Base-by-base conservation (phyloP, 2,113 vertebrate species). In the Aythya baeri region DNA sequence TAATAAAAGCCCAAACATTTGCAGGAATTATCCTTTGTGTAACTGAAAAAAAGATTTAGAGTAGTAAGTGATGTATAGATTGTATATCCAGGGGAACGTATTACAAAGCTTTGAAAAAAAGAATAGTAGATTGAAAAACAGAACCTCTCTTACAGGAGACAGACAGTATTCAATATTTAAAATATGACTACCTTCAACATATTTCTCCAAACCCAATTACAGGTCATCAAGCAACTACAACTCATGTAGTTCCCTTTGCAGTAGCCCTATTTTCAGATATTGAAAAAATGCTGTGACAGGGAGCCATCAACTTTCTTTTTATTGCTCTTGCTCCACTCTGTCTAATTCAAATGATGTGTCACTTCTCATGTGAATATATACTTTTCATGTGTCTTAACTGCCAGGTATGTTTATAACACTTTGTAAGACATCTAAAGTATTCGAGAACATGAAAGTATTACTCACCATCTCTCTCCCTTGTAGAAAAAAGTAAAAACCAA, bases 21-120 rank as follows among this genome's bases (percentile, higher is more conserved):
- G 16, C 9, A 81, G 4, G 12, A 90, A 77, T 67, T 59, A 70
- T 50, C 34, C 5, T 74, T 70, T 74, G 5, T 70, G 14, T 38
- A 81, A 88, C 31, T 50, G 27, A 88, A 88, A 90, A 80, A 9
- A 3, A 71, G n/a, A 86, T 55, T 22, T 54, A 77, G 36, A 91
- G 16, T 29, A 46, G 6, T 58, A 66, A 74, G 17, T 8, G 82
- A 62, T 55, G 11, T 32, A 72, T 63, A 83, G 68, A 8, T 6
- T 49, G 6, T 21, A 44, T 43, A 17, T 6, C 2, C 12, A 4
- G 3, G 6, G 1, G 26, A 72, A 13, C 3, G 50, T 3, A 67
- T 65, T 66, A 44, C 9, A 55, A 62, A 73, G 26, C 11, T 29
- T 54, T 86, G 32, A 79, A 26, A 83, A 83, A 59, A 74, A 38